Conservation (phyloP, 2,797 vertebrate genomes). For the Salarias fasciatus region DNA sequence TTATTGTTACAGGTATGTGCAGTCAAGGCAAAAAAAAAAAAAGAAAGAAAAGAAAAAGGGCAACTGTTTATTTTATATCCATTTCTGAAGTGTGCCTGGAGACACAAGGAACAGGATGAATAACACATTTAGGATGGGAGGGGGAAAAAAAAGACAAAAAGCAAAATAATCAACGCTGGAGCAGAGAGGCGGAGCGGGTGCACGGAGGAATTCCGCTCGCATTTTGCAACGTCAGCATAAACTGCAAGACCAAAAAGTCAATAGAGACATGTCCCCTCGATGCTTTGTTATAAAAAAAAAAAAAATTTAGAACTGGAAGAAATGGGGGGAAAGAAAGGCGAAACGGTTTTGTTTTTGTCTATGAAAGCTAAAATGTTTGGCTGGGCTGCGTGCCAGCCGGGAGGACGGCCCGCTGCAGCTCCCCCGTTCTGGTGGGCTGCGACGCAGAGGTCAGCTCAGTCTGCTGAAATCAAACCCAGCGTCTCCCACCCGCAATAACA, state of each 20-base stretch:
- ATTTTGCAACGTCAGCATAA: constrained; percentile 80
- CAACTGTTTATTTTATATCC: constrained; percentile 77
- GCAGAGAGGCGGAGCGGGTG: constrained; percentile 62
- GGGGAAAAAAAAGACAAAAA: constrained; percentile 72
- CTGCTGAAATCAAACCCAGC: constrained; percentile 73
- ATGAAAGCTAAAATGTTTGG: constrained; percentile 75
- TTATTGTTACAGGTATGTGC: constrained; percentile 78
- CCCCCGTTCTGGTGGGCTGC: constrained; percentile 59
- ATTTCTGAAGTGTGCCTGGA: constrained; percentile 76
- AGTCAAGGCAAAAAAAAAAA: constrained; percentile 64
- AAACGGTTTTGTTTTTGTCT: constrained; percentile 76
- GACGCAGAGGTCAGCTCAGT: constrained; percentile 69
- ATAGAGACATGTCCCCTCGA: constrained; percentile 53
- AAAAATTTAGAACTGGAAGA: constrained; percentile 50
- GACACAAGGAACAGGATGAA: constrained; percentile 79
- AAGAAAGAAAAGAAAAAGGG: constrained; percentile 27
- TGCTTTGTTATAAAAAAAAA: constrained; percentile 41
- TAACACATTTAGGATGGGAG: constrained; percentile 79
- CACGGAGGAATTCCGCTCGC: constrained; percentile 44
- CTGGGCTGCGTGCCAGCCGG: constrained; percentile 66
- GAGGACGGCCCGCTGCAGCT: constrained; percentile 61
- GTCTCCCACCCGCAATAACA: constrained; percentile 70
- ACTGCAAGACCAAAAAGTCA: constrained; percentile 44
- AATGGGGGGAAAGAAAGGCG: constrained; percentile 41
- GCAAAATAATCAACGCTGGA: constrained; percentile 77